A percentile compares a stretch with the other conserved stretches of the same genome.
These are phyloP conservation scores for Ephialtes manifestator DNA, from an alignment of 2,888 invertebrate genomes.

Conservation along the genomic window DNA sequence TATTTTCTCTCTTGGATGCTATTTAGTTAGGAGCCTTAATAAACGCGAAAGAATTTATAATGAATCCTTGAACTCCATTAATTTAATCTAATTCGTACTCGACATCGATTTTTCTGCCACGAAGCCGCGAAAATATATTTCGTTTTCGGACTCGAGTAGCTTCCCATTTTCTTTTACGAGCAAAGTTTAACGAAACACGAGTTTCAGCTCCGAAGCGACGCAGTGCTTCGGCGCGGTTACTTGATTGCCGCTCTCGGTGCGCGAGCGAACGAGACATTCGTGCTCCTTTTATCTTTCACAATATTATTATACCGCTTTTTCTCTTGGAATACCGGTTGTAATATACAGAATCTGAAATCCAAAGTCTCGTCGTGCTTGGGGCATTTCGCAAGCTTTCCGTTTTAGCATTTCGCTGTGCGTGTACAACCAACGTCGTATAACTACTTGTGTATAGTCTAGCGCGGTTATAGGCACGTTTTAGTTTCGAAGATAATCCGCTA, in stretches of 20 bases:
- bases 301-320: conserved; percentile 57
- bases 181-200: conserved; percentile 67
- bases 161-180: conserved; percentile 68
- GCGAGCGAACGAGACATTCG: conserved; percentile 25
- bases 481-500: conserved; percentile 22
- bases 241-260: not conserved
- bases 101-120: conserved; percentile 13
- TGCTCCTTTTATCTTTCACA: conserved; percentile 49
- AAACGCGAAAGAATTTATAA: not conserved
- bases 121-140: conserved; percentile 26
- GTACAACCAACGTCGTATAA: not conserved
- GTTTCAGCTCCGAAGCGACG: conserved; percentile 16
- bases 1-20: too few relatives aligned
- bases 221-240: not conserved
- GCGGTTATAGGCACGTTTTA: conserved; percentile 10
- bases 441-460: conserved; percentile 14
- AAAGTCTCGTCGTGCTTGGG: conserved; percentile 15
- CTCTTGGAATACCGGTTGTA: conserved; percentile 5
- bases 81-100: conserved; percentile 7
- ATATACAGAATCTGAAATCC: conserved; percentile 12
- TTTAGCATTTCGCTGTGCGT: conserved; percentile 24
- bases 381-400: conserved; percentile 43
- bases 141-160: conserved; percentile 44
- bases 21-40: too few relatives aligned
- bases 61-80: not conserved